Percentiles rank a stretch among this genome's conserved stretches.
phyloP scores from a whole-genome alignment of 2,888 invertebrate species.

The Zele albiditarsus region DNA sequence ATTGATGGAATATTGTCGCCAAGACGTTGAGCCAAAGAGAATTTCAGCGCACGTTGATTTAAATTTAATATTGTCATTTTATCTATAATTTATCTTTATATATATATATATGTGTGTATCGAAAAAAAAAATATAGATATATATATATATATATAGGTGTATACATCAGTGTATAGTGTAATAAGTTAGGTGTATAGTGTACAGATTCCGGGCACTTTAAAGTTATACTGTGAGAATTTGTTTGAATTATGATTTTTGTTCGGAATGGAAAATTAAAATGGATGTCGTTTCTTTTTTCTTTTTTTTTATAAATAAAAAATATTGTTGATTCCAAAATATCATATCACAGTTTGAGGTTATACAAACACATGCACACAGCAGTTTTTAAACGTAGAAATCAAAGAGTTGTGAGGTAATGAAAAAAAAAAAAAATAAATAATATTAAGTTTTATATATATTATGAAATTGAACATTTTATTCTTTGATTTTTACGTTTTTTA shows the following conservation, averaged over 20 bases:
- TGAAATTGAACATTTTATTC: not conserved
- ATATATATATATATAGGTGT: not conserved
- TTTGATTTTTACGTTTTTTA: not conserved
- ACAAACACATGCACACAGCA: not conserved
- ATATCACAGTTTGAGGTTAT: not conserved
- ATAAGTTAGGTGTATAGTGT: conserved; percentile 23
- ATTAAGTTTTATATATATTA: not conserved
- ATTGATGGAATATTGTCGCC: not conserved
- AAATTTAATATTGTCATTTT: not conserved
- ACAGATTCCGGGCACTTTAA: conserved; percentile 18
- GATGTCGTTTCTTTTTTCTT: not conserved
- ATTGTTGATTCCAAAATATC: not conserved
- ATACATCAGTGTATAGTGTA: conserved; percentile 17
- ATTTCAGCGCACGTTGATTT: conserved; percentile 13
- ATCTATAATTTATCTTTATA: not conserved
- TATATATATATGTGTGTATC: too few species aligned
- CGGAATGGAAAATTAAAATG: not conserved
- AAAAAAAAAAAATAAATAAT: not conserved
- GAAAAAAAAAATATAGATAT: not conserved
- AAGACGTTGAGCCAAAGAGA: conserved; percentile 19
- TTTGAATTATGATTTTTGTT: not conserved
- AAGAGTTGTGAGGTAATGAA: not conserved
- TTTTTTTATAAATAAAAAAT: not conserved
- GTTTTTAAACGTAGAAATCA: not conserved
- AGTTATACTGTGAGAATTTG: not conserved